Evolutionary conservation across 2,888 invertebrate genomes (phyloP).

Genomic region (Tetranychus truncatus): DNA sequence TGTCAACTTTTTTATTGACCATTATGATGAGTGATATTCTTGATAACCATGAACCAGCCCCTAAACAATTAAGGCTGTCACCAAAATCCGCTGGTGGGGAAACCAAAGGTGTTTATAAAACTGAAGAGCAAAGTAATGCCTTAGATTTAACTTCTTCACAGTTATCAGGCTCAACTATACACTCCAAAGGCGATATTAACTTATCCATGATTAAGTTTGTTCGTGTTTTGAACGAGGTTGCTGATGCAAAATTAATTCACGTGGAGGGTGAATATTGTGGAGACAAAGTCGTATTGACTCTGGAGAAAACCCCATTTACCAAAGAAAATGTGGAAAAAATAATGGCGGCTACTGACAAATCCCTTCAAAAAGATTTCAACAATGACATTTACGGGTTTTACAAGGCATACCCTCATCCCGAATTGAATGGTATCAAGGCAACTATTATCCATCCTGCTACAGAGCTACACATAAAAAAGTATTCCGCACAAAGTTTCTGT

Average conservation of each 20-base stretch:
- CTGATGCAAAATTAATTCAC: not conserved
- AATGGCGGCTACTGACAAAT: slow-evolving; percentile 14
- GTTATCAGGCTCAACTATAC: not conserved
- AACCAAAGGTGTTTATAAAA: not conserved
- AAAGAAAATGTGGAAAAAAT: slow-evolving; percentile 36
- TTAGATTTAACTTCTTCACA: slow-evolving; percentile 8
- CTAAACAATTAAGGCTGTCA: slow-evolving; percentile 5
- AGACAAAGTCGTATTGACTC: slow-evolving; percentile 45
- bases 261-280: slow-evolving; percentile 18
- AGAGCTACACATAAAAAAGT: slow-evolving; percentile 74
- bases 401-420: slow-evolving; percentile 45
- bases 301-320: slow-evolving; percentile 64
- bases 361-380: slow-evolving; percentile 41
- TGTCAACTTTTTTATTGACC: not conserved
- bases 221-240: not conserved
- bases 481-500: slow-evolving; percentile 50
- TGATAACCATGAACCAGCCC: not conserved
- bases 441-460: slow-evolving; percentile 84
- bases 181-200: not conserved
- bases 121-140: slow-evolving; percentile 3
- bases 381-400: slow-evolving; percentile 74
- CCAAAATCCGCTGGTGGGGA: not conserved
- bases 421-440: slow-evolving; percentile 48
- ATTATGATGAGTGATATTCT: slow-evolving; percentile 7
- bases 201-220: slow-evolving; percentile 10